Conservation (phyloP, 2,888 invertebrate species). For the Meghimatium bilineatum region DNA sequence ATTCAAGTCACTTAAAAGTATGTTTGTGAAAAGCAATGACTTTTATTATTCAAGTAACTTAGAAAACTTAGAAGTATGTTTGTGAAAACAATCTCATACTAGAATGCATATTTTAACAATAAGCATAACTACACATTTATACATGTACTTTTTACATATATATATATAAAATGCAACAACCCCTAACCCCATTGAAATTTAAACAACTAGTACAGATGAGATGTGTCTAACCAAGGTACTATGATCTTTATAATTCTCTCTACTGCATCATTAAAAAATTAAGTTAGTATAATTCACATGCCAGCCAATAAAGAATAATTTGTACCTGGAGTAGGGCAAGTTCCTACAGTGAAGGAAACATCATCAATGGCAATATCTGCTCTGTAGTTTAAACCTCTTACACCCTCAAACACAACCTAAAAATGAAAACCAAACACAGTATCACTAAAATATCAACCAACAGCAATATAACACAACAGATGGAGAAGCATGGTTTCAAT, state of each 20-base stretch:
- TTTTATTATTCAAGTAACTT: neutral
- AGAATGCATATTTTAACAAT: neutral
- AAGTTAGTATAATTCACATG: neutral
- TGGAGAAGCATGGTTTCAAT: too few species aligned
- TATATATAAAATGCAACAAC: too few species aligned
- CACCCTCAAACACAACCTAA: conserved; percentile 70
- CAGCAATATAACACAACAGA: too few species aligned
- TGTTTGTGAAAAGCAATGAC: neutral
- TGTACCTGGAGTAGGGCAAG: conserved; percentile 62
- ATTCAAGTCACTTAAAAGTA: neutral
- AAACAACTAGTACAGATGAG: too few species aligned
- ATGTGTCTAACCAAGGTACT: too few species aligned
- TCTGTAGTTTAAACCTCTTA: conserved; percentile 66
- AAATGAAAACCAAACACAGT: conserved; percentile 48
- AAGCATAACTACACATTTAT: neutral
- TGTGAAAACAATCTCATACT: neutral
- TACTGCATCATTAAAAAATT: neutral
- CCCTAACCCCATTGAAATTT: too few species aligned
- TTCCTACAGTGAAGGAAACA: conserved; percentile 40
- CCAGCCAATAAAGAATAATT: neutral
- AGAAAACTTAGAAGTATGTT: neutral
- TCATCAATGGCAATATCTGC: conserved; percentile 74
- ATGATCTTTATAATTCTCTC: too few species aligned
- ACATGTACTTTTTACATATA: neutral
- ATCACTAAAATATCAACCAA: neutral